Conservation (phyloP, 2,113 vertebrate genomes). For the Psittacula cyanocephala region DNA sequence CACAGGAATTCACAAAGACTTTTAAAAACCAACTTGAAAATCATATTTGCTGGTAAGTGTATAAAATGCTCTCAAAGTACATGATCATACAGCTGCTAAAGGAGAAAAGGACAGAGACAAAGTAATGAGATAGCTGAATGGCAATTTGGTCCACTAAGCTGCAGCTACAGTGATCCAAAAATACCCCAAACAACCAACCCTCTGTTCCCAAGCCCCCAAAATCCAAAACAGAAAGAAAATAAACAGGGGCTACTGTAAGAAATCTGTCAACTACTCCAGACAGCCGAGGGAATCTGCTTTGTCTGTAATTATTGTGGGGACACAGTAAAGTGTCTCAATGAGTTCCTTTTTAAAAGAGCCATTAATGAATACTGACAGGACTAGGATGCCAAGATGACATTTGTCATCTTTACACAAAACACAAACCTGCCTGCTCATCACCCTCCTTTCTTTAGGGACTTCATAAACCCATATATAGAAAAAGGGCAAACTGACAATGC, state of each 20-base stretch:
- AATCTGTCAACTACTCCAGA: background rate
- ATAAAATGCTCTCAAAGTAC: background rate
- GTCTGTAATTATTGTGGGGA: background rate
- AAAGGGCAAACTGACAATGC: background rate
- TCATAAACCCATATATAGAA: background rate
- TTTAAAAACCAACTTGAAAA: background rate
- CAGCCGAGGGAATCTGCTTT: background rate
- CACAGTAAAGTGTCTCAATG: background rate
- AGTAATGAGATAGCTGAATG: background rate
- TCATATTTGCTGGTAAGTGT: background rate
- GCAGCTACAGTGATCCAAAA: background rate
- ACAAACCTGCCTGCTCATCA: background rate
- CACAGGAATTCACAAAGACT: background rate
- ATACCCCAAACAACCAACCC: accelerated
- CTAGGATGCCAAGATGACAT: background rate
- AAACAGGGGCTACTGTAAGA: background rate
- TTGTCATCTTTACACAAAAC: background rate
- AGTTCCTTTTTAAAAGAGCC: background rate
- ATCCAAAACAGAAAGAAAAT: background rate
- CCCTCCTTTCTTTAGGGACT: background rate
- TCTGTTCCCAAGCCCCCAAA: background rate
- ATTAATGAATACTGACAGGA: background rate
- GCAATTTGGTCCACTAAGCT: background rate
- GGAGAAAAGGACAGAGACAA: background rate
- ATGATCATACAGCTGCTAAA: background rate